Evolutionary conservation across 2,797 vertebrate genomes (phyloP).

Genomic region (Pseudomugil tenellus): DNA sequence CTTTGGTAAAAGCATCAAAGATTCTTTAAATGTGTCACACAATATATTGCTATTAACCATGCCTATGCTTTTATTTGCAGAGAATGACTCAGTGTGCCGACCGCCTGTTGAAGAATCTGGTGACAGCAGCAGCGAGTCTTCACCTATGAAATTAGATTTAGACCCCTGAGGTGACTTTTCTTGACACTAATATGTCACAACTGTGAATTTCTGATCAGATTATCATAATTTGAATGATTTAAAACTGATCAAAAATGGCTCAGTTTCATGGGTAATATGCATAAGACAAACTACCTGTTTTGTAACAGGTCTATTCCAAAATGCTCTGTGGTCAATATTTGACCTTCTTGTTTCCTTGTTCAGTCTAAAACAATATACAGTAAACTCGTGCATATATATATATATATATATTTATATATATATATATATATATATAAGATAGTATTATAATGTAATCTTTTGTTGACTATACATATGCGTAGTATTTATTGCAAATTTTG

Average conservation of each 20-base stretch:
- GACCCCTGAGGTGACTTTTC: slow-evolving; percentile 35
- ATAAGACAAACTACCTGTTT: slow-evolving; percentile 23
- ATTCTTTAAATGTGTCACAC: background rate
- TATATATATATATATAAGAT: too few relatives aligned
- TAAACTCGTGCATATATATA: background rate
- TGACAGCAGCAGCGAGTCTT: slow-evolving; percentile 48
- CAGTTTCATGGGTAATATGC: slow-evolving; percentile 9
- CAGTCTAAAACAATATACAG: slow-evolving; percentile 23
- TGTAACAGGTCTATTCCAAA: slow-evolving; percentile 19
- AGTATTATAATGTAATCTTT: background rate
- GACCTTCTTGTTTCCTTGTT: slow-evolving; percentile 47
- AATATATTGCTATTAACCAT: background rate
- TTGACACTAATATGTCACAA: background rate
- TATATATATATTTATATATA: too few relatives aligned
- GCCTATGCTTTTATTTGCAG: slow-evolving; percentile 46
- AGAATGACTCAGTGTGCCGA: slow-evolving; percentile 60
- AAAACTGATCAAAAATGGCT: background rate
- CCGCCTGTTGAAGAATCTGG: slow-evolving; percentile 81
- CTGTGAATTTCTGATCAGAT: slow-evolving; percentile 31
- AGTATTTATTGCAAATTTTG: slow-evolving; percentile 16
- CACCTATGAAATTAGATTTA: slow-evolving; percentile 50
- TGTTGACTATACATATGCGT: background rate
- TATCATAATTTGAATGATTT: background rate
- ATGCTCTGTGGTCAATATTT: slow-evolving; percentile 49
- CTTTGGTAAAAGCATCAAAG: too few relatives aligned